Base-by-base conservation (phyloP, 2,888 invertebrate species). In the Luperina nickerlii region DNA sequence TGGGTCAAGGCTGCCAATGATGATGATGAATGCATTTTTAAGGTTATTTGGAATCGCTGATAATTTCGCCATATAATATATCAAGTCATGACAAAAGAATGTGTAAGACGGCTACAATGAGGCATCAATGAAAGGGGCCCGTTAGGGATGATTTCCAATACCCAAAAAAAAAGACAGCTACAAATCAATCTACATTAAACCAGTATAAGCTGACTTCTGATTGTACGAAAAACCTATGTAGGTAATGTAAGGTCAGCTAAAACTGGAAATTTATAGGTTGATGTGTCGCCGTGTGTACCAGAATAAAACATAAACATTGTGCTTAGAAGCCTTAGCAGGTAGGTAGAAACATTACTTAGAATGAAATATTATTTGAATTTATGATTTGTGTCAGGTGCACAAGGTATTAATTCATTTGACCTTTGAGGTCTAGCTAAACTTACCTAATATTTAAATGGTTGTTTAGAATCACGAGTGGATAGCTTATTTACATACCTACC, bases 391-490 rank as follows among this genome's bases (percentile, higher is more conserved):
- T 57, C 32, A 51, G n/a, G 6, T 71, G 45, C 42, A 32, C 13
- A 9, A 27, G 6, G 9, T 62, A 67, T n/a, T 20, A 11, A 70
- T 71, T 57, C 8, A 54, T 65, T 54, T 76, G 13, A 65, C 63
- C 48, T 79, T 65, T 70, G 69, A 70, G 24, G 11, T 73, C 18
- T 60, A 76, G 32, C 20, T 13, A 32, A 3, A 18, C 6, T 11
- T 20, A n/a, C 2, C 0, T 38, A n/a, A 0, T 62, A 76, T 18
- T 0, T 32, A 20, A 0, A 32, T 18, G 5, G 18, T 20, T 27
- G n/a, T 32, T 57, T 32, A 48, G 45, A 66, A 75, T 51, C 67
- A 67, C 51, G 60, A 76, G 42, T 51, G 27, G 18, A 24, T 11
- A 11, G 32, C 24, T 67, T 18, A 76, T 42, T 76, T 68, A 62